Evolutionary conservation across 1,140 invertebrate species (phyloP), one percentile per base, ranked within the genome.

Genomic region (Bombus consobrinus): DNA sequence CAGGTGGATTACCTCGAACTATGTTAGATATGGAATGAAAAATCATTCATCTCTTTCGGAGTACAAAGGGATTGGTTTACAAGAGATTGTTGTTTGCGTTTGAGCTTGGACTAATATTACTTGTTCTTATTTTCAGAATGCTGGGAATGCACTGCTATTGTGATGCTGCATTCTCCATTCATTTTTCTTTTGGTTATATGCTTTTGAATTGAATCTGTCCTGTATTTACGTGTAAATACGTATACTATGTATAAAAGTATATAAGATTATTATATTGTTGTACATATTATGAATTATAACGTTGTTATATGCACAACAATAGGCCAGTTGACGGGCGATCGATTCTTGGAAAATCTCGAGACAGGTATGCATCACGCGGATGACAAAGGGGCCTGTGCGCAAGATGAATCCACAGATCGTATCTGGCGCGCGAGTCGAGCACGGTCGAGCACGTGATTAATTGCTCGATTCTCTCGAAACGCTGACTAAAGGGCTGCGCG

Each of bases 381-480:
- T 78, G 82, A 77, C 82, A 83, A 83, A 78, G 41, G 34, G 37
- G 5, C 5, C 13, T 22, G 25, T 1, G 28, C 13, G 32, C 62
- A 39, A 66, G 73, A 57, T 34, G 43, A 68, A 25, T 28, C 43
- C 37, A 13, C 32, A 53, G 37, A 47, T 66, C 22, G 73, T 69
- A 68, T 83, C 74, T 41, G 57, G 34, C 41, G 25, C 59, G 22
- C 10, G 69, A 73, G 73, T 73, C 80, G 80, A 81, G 80, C 32
- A 77, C 73, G 81, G 81, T 69, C 82, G 74, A 71, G 84, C 76
- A 66, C 62, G 88, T 92, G 92, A 92, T 92, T 92, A 92, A 92
- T 92, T 89, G 89, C 88, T 88, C 90, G 88, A 92, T 92, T 91
- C 82, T 37, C 53, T 83, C 85, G 86, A 92, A 92, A 89, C 88